Base-by-base conservation (phyloP, 2,797 vertebrate genomes). In the Intellagama lesueurii region DNA sequence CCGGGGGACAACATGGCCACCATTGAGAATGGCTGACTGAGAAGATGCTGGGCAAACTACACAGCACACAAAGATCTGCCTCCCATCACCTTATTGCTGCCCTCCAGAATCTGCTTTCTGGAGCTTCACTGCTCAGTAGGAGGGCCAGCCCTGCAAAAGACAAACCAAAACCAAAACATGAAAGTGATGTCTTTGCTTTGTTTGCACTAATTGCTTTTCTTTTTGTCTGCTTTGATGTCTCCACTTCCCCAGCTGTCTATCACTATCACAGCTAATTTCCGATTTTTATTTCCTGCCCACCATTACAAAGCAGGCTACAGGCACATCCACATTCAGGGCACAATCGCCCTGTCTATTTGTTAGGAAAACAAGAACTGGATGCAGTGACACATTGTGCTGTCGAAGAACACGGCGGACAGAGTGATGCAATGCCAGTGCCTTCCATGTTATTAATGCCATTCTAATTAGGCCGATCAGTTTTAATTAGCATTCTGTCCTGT, bases 381-480 rank as follows among this genome's bases (percentile, higher is more conserved):
- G 47, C 2, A 64, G 47, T 87, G 80, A 9, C 30, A 92, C 30
- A 69, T 0, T 0, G 0, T 12, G 1, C 44, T 88, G 91, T 87
- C 2, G 32, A 60, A 90, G 92, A 81, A 64, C 17, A 11, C 85
- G 89, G 22, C 0, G 30, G 83, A 35, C 89, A 32, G 79, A 89
- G 83, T 0, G 1, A 76, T 93, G 89, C 60, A 94, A 89, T 95
- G 86, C 89, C 88, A 88, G 81, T 94, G 81, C 79, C 92, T 94
- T 88, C 90, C 88, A 86, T 89, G 91, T 94, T 97, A 96, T 95
- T 94, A 96, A 97, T 95, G 95, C 88, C 91, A 92, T 94, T 96
- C 92, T 97, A 96, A 97, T 97, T 97, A 96, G 95, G 90, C 92
- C 69, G 88, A 96, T 97, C 96, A 90, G 92, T 97, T 97, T 95